Conservation (phyloP, 2,113 vertebrate species). For the Hylia prasina region DNA sequence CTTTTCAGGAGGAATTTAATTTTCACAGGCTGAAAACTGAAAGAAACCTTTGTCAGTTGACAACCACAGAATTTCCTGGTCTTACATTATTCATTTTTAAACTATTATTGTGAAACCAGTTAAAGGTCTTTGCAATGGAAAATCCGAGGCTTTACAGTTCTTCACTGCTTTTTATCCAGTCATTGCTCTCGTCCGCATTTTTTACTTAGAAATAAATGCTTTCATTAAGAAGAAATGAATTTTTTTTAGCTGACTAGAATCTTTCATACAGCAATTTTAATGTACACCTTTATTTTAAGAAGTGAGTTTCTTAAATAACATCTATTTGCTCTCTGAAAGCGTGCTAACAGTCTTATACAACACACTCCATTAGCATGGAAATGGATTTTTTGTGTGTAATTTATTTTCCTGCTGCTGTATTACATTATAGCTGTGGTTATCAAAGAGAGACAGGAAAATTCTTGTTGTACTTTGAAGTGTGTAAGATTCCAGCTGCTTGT, state of each 20-base stretch:
- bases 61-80: background rate
- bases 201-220: conserved; percentile 31
- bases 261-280: conserved; percentile 42
- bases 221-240: conserved; percentile 29
- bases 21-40: background rate
- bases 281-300: conserved; percentile 48
- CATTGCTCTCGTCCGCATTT: background rate
- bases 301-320: conserved; percentile 55
- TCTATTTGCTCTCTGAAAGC: conserved; percentile 57
- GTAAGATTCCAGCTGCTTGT: background rate
- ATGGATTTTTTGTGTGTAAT: conserved; percentile 61
- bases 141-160: background rate
- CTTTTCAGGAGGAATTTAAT: background rate
- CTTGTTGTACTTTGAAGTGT: conserved; percentile 7
- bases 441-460: conserved; percentile 12
- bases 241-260: conserved; percentile 52
- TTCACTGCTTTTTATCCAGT: conserved; percentile 3
- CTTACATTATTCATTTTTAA: background rate
- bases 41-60: background rate
- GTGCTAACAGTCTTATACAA: conserved; percentile 33
- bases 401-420: conserved; percentile 39
- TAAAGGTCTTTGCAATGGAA: conserved; percentile 22
- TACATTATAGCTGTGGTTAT: conserved; percentile 47
- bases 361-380: conserved; percentile 60
- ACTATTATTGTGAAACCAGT: background rate